These are phyloP conservation scores for Lepus townsendii DNA, from an alignment of 2,797 vertebrate genomes.

Conservation along the genomic window DNA sequence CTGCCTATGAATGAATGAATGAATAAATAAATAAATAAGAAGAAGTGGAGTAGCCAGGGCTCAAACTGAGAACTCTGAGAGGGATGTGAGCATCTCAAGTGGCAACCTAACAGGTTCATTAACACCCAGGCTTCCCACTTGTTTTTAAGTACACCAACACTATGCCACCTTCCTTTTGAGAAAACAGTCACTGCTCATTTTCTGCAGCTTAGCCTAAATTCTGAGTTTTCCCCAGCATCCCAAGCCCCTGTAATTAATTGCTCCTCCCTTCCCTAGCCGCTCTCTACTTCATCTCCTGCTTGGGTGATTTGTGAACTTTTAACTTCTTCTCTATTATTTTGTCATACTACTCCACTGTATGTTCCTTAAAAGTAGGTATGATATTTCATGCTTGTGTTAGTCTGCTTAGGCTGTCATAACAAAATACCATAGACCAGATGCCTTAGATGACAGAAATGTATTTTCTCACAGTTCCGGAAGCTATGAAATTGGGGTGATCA, in stretches of 20 bases:
- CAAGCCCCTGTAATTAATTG: not conserved
- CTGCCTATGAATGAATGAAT: too few species aligned
- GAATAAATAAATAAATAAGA: too few species aligned
- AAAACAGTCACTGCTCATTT: not conserved
- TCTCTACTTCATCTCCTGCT: not conserved
- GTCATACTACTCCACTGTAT: not conserved
- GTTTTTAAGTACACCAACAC: not conserved
- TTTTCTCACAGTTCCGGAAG: not conserved
- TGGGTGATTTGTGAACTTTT: conserved; percentile 4
- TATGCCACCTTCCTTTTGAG: not conserved
- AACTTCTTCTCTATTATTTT: not conserved
- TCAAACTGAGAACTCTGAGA: too few species aligned
- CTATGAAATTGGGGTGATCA: not conserved
- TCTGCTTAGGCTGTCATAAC: not conserved
- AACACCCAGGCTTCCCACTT: not conserved
- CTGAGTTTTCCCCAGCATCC: not conserved
- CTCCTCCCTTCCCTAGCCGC: not conserved
- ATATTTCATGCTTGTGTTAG: not conserved
- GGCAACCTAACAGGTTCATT: too few species aligned
- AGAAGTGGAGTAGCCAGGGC: too few species aligned
- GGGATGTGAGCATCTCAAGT: too few species aligned
- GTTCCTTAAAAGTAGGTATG: not conserved
- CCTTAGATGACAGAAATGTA: not conserved
- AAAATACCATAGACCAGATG: not conserved
- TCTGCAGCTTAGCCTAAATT: not conserved